Conservation (phyloP, 2,888 invertebrate species). For the Rotaria socialis region DNA sequence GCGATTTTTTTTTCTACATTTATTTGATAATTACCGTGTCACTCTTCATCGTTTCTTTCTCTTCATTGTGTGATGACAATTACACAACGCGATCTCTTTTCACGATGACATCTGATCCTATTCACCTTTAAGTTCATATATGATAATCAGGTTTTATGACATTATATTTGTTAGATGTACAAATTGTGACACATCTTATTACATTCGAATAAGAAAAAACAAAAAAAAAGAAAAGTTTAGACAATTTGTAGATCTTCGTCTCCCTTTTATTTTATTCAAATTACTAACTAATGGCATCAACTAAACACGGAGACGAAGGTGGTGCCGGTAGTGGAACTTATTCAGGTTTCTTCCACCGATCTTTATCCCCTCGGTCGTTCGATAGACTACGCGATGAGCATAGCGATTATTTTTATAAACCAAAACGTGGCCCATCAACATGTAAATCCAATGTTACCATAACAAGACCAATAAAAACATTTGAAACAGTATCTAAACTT, state of each 20-base stretch:
- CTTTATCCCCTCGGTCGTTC: background rate
- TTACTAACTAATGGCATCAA: background rate
- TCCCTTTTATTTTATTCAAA: background rate
- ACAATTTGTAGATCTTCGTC: constrained; percentile 7
- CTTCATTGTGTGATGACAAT: background rate
- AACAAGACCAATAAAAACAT: constrained; percentile 8
- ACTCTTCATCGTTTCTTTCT: background rate
- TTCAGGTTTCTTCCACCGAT: constrained; percentile 7
- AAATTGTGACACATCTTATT: constrained; percentile 5
- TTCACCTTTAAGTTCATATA: constrained; percentile 12
- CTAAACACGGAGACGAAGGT: background rate
- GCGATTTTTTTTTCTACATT: background rate
- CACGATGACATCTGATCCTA: background rate
- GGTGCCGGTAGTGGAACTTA: background rate
- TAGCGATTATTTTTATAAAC: background rate
- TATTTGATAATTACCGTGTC: background rate
- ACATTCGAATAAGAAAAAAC: background rate
- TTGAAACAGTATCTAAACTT: background rate
- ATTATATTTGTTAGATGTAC: constrained; percentile 11
- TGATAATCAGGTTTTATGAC: constrained; percentile 20
- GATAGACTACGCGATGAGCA: background rate
- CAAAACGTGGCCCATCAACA: background rate
- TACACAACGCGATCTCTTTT: constrained; percentile 1
- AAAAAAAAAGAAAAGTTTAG: background rate
- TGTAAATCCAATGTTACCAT: constrained; percentile 11